Evolutionary conservation across 1,140 invertebrate species (phyloP), one percentile per base, ranked within the genome.

Genomic region (Ceratina australensis): DNA sequence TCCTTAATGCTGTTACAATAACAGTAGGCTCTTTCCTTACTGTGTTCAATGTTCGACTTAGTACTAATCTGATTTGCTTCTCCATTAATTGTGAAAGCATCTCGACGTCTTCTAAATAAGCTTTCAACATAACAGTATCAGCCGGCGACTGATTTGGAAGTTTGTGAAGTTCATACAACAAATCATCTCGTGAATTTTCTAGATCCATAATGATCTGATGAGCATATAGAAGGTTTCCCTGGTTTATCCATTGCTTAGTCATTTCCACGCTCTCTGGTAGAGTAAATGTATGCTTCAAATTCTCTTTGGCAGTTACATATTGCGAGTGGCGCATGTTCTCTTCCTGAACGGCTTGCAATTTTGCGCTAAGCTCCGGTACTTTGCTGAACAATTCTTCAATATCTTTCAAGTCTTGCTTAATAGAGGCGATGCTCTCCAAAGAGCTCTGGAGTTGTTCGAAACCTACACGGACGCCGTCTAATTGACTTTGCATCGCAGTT

Each of bases 241-340:
- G 98, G 81, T 95, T 96, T 77, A 99, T 99, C 93, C 97, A 96
- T 67, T 97, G 95, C 86, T 98, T 96, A 0, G 98, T 99, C 92
- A 98, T 98, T 72, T 97, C 96, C 2, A 99, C 97, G 92, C 97
- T 99, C 88, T 99, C 98, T 15, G 98, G 98, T 0, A 99, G 98
- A 60, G 98, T 99, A 86, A 99, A 99, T 74, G 99, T 98, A 88
- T 99, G 98, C 89, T 99, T 99, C 7, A 99, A 93, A 91, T 99
- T 99, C 88, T 99, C 98, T 94, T 98, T 98, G 2, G 98, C 98
- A 15, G 98, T 98, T 0, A 97, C 97, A 91, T 99, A 98, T 91
- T 99, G 96, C 0, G 97, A 97, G 92, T 99, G 98, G 22, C 96
- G 94, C 80, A 96, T 96, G 90, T 99, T 99, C 92, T 99, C 98